Conservation (phyloP, 2,797 vertebrate species). For the Eulemur coronatus region DNA sequence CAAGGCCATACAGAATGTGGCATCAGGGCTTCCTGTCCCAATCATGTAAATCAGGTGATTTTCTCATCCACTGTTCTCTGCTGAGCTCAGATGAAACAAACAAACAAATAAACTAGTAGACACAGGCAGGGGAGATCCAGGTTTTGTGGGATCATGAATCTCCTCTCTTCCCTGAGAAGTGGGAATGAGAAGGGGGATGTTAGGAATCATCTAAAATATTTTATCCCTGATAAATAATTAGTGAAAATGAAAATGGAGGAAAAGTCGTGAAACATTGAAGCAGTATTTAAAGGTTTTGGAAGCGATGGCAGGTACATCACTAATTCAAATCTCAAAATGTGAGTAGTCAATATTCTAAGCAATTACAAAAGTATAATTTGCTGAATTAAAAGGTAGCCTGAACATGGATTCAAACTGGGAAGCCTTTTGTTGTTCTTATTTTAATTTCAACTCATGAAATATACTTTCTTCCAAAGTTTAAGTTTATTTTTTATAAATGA, state of each 20-base stretch:
- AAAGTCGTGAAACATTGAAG: background rate
- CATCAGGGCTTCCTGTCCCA: background rate
- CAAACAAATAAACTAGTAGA: background rate
- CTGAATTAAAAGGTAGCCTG: background rate
- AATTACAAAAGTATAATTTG: background rate
- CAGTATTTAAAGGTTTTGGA: background rate
- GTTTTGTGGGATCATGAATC: background rate
- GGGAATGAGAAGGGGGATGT: background rate
- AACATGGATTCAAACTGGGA: background rate
- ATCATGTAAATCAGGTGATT: background rate
- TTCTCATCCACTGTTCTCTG: background rate
- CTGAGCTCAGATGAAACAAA: background rate
- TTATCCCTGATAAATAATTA: background rate
- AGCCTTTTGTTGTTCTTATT: background rate
- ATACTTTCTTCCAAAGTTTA: background rate
- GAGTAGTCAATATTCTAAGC: background rate
- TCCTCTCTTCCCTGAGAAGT: background rate
- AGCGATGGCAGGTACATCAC: fast-evolving
- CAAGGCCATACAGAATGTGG: too few species aligned
- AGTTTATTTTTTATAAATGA: background rate
- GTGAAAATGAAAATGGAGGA: background rate
- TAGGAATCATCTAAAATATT: background rate
- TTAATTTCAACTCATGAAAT: background rate
- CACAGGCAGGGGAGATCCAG: background rate
- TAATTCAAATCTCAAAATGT: background rate